Evolutionary conservation across 2,797 vertebrate genomes (phyloP), one percentile per base, ranked within the genome.

Genomic region (Coilia nasus): DNA sequence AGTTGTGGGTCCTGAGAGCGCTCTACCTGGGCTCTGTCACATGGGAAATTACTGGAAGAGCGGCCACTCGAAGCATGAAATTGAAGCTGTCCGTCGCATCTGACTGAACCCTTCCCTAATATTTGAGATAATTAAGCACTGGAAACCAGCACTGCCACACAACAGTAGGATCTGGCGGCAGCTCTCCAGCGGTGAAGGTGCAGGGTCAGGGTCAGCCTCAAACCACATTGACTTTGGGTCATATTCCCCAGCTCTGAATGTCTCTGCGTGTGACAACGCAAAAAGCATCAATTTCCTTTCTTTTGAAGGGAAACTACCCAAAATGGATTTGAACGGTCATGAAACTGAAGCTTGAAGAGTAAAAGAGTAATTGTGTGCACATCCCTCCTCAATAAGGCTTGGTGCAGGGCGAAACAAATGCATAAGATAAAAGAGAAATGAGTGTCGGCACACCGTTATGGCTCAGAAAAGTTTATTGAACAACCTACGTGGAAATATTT

Each of bases 41-140:
- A 90, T 92, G 95, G 95, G 95, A 96, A 96, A 96, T 96, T 93
- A 95, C 87, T 82, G 86, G 90, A 81, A 85, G 87, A 83, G 91
- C 91, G 67, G 86, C 92, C 59, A 93, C 90, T 92, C 95, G 92
- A 94, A 94, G 94, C 95, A 96, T 96, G 94, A 96, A 96, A 96
- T 96, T 96, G 93, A 96, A 95, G 92, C 92, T 87, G 84, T 94
- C 93, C 93, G 82, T 93, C 91, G 88, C 91, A 92, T 87, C 92
- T 94, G 92, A 90, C 87, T 88, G 92, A 87, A 93, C 93, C 91
- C 89, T 91, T 92, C 87, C 88, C 85, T 94, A 89, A 94, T 93
- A 94, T 94, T 94, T 90, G 91, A 92, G 95, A 94, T 93, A 94
- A 95, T 95, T 94, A 95, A 93, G 90, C 86, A 84, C 88, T 90